Percentiles rank a stretch among this genome's conserved stretches.
Evolutionary conservation across 1,140 invertebrate genomes (phyloP).

Genomic region (Leptinotarsa undecemlineata): DNA sequence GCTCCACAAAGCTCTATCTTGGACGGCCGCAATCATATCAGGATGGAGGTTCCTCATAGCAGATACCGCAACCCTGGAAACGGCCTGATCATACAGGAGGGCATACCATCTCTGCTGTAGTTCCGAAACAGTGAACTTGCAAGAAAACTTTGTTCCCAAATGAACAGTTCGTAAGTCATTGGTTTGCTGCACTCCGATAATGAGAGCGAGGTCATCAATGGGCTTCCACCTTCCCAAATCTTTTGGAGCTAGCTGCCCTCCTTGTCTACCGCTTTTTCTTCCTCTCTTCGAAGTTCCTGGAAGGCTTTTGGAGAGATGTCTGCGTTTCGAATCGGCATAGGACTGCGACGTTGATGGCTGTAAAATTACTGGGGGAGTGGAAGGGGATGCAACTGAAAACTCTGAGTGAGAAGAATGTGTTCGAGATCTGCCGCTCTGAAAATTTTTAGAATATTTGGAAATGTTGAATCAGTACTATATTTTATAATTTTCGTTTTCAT

Average conservation of each 20-base stretch:
- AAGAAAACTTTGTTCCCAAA: slow-evolving; percentile 93
- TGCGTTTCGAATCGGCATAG: slow-evolving; percentile 42
- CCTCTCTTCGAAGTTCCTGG: slow-evolving; percentile 40
- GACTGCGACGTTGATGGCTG: slow-evolving; percentile 39
- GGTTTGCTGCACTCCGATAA: slow-evolving; percentile 92
- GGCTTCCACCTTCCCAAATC: slow-evolving; percentile 96
- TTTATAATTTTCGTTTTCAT: no score
- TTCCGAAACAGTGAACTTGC: slow-evolving; percentile 91
- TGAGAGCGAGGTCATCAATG: slow-evolving; percentile 91
- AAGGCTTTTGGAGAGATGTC: slow-evolving; percentile 44
- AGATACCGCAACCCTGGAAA: slow-evolving; percentile 83
- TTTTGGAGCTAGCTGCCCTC: slow-evolving; percentile 71
- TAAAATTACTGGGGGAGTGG: slow-evolving; percentile 34
- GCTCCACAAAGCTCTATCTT: slow-evolving; percentile 88
- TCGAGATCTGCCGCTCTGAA: slow-evolving; percentile 53
- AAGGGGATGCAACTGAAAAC: slow-evolving; percentile 46
- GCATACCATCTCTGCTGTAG: slow-evolving; percentile 96
- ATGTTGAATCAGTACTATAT: no score
- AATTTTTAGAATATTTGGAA: slow-evolving; percentile 39
- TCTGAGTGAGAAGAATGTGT: slow-evolving; percentile 54
- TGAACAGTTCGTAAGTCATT: slow-evolving; percentile 87
- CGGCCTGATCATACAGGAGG: slow-evolving; percentile 87
- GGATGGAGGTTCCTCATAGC: slow-evolving; percentile 94
- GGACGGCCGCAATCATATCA: slow-evolving; percentile 82
- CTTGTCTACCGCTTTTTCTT: slow-evolving; percentile 62